Evolutionary conservation across 2,797 vertebrate genomes (phyloP).

Genomic region (Potorous gilbertii): DNA sequence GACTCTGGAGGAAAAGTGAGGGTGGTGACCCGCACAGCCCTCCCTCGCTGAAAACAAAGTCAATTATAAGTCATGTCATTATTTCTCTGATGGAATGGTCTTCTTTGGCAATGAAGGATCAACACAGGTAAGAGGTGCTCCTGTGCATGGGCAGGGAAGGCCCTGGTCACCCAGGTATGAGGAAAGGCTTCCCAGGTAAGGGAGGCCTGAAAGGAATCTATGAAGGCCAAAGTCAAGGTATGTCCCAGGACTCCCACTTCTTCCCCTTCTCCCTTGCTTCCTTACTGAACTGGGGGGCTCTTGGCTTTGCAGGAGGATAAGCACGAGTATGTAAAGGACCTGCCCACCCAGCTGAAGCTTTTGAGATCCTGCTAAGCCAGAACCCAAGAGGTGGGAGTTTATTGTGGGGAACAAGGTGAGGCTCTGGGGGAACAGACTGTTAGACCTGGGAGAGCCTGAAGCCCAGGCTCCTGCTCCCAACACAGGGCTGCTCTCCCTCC

Average conservation of each 20-base stretch:
- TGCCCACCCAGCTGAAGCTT: constrained; percentile 82
- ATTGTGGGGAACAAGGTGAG: constrained; percentile 79
- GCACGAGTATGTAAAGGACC: constrained; percentile 82
- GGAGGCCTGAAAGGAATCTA: background rate
- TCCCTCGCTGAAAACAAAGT: no score
- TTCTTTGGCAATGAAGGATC: no score
- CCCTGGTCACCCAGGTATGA: no score
- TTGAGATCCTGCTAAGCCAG: constrained; percentile 83
- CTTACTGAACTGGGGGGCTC: background rate
- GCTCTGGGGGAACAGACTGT: background rate
- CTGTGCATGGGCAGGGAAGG: fast-evolving
- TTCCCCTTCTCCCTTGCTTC: background rate
- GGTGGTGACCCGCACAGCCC: no score
- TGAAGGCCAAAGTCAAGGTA: background rate
- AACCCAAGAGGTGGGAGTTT: constrained; percentile 82
- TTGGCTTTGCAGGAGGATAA: constrained; percentile 83
- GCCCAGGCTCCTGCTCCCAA: no score
- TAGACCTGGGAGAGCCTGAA: background rate
- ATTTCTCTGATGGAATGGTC: no score
- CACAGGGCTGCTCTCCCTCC: background rate
- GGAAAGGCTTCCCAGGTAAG: fast-evolving
- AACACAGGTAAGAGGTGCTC: no score
- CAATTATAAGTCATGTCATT: no score
- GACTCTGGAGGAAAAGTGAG: no score
- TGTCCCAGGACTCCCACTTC: fast-evolving